These are phyloP conservation scores for Brachymystax lenok DNA, from an alignment of 2,797 vertebrate genomes.

Conservation along the genomic window DNA sequence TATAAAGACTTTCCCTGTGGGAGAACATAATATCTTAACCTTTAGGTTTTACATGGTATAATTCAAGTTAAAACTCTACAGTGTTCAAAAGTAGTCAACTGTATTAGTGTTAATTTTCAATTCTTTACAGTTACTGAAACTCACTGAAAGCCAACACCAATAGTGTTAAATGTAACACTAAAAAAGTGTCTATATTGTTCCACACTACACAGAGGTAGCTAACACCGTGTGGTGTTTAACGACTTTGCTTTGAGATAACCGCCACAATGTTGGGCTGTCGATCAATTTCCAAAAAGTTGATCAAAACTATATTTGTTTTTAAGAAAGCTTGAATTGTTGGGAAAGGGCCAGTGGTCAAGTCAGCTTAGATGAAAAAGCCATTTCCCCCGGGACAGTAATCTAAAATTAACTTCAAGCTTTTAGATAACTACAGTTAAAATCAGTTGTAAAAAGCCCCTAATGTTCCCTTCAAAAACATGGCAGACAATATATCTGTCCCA, in stretches of 20 bases:
- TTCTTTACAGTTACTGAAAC: too few species aligned
- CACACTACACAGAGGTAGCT: too few species aligned
- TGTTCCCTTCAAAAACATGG: background rate
- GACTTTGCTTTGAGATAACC: background rate
- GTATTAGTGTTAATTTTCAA: background rate
- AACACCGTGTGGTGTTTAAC: too few species aligned
- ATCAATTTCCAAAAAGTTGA: background rate
- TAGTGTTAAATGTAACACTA: too few species aligned
- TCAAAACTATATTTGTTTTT: background rate
- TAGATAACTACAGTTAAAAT: background rate
- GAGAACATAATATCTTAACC: too few species aligned
- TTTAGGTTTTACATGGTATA: background rate
- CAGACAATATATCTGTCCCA: background rate
- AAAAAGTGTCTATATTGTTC: too few species aligned
- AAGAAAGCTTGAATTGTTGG: background rate
- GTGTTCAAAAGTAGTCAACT: background rate
- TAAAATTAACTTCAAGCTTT: background rate
- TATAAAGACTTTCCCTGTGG: background rate
- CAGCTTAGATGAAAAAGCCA: background rate
- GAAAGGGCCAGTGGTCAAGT: background rate
- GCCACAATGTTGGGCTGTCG: background rate
- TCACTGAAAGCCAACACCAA: too few species aligned
- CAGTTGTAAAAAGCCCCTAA: background rate
- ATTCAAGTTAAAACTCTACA: background rate
- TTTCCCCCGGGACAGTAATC: background rate